These are phyloP conservation scores for Chorisops tibialis DNA, from an alignment of 2,888 invertebrate genomes.

Conservation along the genomic window DNA sequence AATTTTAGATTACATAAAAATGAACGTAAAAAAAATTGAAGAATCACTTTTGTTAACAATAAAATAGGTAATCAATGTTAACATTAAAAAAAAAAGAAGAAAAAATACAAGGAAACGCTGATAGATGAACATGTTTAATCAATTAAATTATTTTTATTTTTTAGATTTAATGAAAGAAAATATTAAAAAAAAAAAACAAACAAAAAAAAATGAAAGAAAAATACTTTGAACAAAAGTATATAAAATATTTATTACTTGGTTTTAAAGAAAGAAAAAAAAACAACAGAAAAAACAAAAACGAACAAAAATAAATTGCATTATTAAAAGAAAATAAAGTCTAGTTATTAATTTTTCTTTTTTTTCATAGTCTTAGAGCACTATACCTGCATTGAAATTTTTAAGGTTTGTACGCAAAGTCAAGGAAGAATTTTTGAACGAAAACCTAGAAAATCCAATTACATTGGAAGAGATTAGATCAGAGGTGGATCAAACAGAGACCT, in stretches of 20 bases:
- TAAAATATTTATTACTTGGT: constrained; percentile 21
- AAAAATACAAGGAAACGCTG: constrained; percentile 3
- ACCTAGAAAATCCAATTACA: too few relatives aligned
- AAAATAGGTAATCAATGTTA: constrained; percentile 26
- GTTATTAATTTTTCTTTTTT: not conserved
- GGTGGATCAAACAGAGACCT: too few relatives aligned
- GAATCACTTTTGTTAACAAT: constrained; percentile 17
- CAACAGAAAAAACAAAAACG: not conserved
- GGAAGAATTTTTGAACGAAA: too few relatives aligned
- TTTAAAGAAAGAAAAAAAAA: constrained; percentile 11
- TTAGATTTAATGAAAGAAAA: constrained; percentile 12
- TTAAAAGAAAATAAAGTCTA: constrained; percentile 4
- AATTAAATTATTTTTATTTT: constrained; percentile 20
- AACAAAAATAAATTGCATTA: constrained; percentile 20
- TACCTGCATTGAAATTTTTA: too few relatives aligned
- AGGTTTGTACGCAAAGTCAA: too few relatives aligned
- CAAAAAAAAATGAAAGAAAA: not conserved
- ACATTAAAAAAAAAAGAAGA: constrained; percentile 11
- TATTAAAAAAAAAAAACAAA: not conserved
- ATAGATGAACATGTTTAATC: constrained; percentile 13
- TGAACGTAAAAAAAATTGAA: too few relatives aligned
- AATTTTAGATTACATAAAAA: too few relatives aligned
- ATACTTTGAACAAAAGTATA: constrained; percentile 10
- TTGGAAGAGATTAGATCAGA: too few relatives aligned
- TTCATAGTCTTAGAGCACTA: too few relatives aligned